Conservation (phyloP, 2,113 vertebrate species). For the Oncorhynchus keta region DNA sequence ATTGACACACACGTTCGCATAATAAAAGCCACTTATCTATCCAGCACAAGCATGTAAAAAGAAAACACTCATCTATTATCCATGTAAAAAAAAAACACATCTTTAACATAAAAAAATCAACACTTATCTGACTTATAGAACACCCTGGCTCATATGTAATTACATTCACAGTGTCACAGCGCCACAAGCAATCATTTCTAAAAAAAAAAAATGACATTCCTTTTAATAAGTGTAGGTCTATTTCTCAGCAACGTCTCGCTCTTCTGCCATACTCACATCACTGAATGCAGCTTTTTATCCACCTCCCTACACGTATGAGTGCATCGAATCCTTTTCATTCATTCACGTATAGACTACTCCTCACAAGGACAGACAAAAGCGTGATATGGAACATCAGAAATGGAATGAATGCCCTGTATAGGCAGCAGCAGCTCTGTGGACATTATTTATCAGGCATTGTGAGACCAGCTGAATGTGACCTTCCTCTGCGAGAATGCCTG, state of each 20-base stretch:
- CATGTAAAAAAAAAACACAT: neutral
- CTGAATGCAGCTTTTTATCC: neutral
- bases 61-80: neutral
- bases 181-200: neutral
- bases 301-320: neutral
- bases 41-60: neutral
- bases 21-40: neutral
- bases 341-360: neutral
- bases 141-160: neutral
- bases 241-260: neutral
- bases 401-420: neutral
- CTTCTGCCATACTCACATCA: neutral
- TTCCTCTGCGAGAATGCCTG: neutral
- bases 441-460: conserved; percentile 7
- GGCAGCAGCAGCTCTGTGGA: neutral
- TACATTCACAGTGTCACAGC: too few relatives aligned
- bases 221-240: neutral
- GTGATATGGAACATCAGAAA: neutral
- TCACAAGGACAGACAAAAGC: neutral
- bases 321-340: neutral
- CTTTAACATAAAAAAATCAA: neutral
- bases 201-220: neutral
- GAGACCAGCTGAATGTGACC: conserved; percentile 12
- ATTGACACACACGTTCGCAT: conserved; percentile 13
- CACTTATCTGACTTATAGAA: neutral